Conservation (phyloP, 2,113 vertebrate genomes). For the Cyprinus carpio region DNA sequence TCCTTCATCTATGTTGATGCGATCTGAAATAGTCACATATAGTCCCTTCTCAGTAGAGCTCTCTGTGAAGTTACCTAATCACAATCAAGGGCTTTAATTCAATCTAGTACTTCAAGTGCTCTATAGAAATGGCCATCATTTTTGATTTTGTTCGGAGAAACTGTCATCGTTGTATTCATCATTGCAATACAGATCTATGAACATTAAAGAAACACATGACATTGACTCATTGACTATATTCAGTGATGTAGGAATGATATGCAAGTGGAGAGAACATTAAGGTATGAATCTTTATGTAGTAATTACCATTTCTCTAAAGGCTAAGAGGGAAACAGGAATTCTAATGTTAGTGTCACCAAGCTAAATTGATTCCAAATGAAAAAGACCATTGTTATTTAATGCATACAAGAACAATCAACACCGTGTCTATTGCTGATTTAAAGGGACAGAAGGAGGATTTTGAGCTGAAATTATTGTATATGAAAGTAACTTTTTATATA, state of each 20-base stretch:
- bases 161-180: background rate
- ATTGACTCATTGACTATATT: background rate
- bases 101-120: background rate
- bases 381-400: too few relatives aligned
- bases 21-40: background rate
- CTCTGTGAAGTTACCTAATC: conserved; percentile 14
- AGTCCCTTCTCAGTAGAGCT: background rate
- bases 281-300: too few relatives aligned
- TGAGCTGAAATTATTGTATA: background rate
- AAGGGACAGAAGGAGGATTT: background rate
- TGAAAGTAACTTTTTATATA: background rate
- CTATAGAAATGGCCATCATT: background rate
- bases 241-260: background rate
- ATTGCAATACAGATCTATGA: background rate
- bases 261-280: background rate
- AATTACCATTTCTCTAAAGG: too few relatives aligned
- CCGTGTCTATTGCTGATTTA: too few relatives aligned
- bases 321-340: too few relatives aligned
- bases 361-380: too few relatives aligned
- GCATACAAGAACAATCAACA: too few relatives aligned
- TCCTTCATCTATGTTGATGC: background rate
- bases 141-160: background rate
- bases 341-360: too few relatives aligned
- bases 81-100: background rate
- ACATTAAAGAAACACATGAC: background rate